Evolutionary conservation across 1,140 invertebrate genomes (phyloP).

Genomic region (Grapholita molesta): DNA sequence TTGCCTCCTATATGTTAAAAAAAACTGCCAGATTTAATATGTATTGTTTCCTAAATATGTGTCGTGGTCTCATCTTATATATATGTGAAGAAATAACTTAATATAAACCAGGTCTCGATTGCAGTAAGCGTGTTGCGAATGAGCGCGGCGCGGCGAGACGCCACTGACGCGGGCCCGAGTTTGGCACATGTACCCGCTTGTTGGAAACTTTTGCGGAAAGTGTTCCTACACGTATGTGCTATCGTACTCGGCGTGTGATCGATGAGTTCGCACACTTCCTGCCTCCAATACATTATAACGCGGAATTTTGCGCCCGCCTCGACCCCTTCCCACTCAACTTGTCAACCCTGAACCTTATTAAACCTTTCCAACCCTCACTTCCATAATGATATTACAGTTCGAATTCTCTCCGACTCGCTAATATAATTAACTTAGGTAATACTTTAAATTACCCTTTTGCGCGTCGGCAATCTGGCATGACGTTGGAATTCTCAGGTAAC

Average conservation of each 20-base stretch:
- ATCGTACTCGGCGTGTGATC: slow-evolving; percentile 44
- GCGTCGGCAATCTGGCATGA: slow-evolving; percentile 33
- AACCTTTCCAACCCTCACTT: slow-evolving; percentile 37
- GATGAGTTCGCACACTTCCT: slow-evolving; percentile 51
- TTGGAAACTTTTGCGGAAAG: slow-evolving; percentile 3
- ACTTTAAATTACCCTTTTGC: slow-evolving; percentile 35
- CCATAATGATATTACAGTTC: slow-evolving; percentile 43
- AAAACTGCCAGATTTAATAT: too few relatives aligned
- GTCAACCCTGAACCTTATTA: slow-evolving; percentile 38
- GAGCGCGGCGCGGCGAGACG: slow-evolving; percentile 19
- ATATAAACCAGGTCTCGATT: too few relatives aligned
- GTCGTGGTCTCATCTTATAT: too few relatives aligned
- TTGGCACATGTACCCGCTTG: slow-evolving; percentile 33
- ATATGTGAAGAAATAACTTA: too few relatives aligned
- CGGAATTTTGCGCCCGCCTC: slow-evolving; percentile 30
- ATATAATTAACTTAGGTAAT: slow-evolving; percentile 47
- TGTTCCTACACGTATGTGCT: slow-evolving; percentile 11
- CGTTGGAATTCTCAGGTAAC: slow-evolving; percentile 23
- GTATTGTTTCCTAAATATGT: too few relatives aligned
- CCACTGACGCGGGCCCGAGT: slow-evolving; percentile 26
- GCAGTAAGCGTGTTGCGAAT: background rate
- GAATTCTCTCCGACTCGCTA: slow-evolving; percentile 38
- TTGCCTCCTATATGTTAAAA: too few relatives aligned
- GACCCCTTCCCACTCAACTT: slow-evolving; percentile 23
- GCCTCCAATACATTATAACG: slow-evolving; percentile 43